Percentiles rank a stretch among this genome's conserved stretches.
phyloP scores from a whole-genome alignment of 2,888 invertebrate genomes.

The Hecatera dysodea region DNA sequence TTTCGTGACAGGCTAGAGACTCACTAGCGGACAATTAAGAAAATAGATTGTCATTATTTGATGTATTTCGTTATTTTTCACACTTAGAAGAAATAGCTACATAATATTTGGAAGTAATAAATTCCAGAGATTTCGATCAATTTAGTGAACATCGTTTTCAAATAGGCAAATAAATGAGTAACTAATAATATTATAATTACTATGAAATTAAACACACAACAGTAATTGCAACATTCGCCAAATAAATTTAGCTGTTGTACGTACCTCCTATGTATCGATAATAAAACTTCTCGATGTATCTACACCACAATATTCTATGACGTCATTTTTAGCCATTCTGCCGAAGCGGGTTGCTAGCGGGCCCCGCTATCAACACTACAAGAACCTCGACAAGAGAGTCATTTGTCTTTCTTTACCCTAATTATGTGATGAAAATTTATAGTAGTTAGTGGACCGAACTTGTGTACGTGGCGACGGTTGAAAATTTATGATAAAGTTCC shows the following conservation, averaged over 20 bases:
- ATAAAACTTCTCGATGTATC: no score
- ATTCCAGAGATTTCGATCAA: no score
- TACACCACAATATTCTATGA: conserved; percentile 21
- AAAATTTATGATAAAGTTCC: conserved; percentile 66
- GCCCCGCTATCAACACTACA: conserved; percentile 51
- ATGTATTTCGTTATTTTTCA: not conserved
- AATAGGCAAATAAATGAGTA: no score
- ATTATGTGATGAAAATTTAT: conserved; percentile 87
- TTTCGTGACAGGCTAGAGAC: conserved; percentile 18
- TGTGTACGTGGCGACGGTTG: conserved; percentile 61
- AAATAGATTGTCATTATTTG: not conserved
- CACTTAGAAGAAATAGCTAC: no score
- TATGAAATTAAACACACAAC: no score
- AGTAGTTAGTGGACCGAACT: conserved; percentile 74
- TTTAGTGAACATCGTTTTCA: no score
- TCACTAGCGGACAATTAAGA: not conserved
- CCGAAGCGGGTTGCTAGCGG: conserved; percentile 4
- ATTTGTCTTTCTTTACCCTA: conserved; percentile 86
- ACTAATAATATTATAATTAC: no score
- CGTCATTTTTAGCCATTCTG: conserved; percentile 20
- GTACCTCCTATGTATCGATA: no score
- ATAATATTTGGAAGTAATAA: no score
- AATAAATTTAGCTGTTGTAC: no score
- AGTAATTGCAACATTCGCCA: no score
- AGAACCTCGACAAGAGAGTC: conserved; percentile 73